Conservation (phyloP, 2,113 vertebrate genomes). For the Mohoua ochrocephala region DNA sequence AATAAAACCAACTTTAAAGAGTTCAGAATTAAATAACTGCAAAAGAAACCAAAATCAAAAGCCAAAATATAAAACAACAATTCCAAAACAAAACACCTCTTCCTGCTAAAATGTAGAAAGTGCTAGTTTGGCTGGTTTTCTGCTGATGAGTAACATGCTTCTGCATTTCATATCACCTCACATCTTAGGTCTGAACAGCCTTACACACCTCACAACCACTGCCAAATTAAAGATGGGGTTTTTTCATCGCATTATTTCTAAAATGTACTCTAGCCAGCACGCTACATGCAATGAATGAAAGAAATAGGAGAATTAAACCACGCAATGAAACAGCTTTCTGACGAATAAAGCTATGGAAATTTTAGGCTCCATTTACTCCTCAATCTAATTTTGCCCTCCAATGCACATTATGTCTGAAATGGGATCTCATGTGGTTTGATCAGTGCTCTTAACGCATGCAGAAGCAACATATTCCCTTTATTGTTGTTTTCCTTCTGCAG, state of each 20-base stretch:
- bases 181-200: not conserved
- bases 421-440: constrained; percentile 84
- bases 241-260: constrained; percentile 56
- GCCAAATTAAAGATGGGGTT: constrained; percentile 14
- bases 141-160: not conserved
- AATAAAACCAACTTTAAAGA: not conserved
- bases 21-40: not conserved
- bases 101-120: not conserved
- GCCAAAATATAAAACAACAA: not conserved
- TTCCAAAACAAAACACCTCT: not conserved
- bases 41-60: not conserved
- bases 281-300: constrained; percentile 55
- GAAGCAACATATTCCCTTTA: constrained; percentile 69
- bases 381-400: constrained; percentile 88
- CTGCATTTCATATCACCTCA: not conserved
- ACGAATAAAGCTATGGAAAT: constrained; percentile 81
- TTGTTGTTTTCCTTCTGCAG: constrained; percentile 61
- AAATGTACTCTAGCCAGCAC: constrained; percentile 58
- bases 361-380: constrained; percentile 86
- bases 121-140: not conserved
- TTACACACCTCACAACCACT: constrained; percentile 1
- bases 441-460: constrained; percentile 70
- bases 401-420: constrained; percentile 82
- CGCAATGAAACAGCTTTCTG: constrained; percentile 77
- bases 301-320: constrained; percentile 77